These are phyloP conservation scores for Labeo catla DNA, from an alignment of 2,113 vertebrate species.

Conservation along the genomic window DNA sequence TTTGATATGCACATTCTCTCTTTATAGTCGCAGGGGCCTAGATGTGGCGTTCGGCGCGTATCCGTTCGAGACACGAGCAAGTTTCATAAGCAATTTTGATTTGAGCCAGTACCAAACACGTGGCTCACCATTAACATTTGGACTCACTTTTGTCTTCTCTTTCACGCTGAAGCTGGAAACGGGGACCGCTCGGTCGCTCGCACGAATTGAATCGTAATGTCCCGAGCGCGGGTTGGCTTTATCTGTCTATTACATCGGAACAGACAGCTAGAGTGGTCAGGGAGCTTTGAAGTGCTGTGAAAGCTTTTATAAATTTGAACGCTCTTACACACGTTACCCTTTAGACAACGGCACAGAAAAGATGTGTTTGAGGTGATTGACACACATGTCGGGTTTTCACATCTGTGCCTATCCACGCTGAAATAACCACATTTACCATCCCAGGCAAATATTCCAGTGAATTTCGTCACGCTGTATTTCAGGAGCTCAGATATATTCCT, in stretches of 20 bases:
- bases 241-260: constrained; percentile 28
- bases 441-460: constrained; percentile 20
- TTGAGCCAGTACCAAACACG: neutral
- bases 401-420: constrained; percentile 2
- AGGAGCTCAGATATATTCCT: constrained; percentile 29
- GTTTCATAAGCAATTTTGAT: constrained; percentile 19
- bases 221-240: neutral
- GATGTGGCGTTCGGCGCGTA: neutral
- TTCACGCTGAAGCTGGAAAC: constrained; percentile 10
- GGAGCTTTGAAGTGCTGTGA: constrained; percentile 35
- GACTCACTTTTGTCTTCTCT: constrained; percentile 22
- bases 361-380: constrained; percentile 8
- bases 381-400: neutral
- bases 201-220: constrained; percentile 26
- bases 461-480: constrained; percentile 41
- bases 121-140: constrained; percentile 14
- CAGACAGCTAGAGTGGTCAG: neutral
- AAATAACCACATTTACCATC: constrained; percentile 35
- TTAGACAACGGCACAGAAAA: neutral
- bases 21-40: neutral
- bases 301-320: constrained; percentile 12
- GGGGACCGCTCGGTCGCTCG: neutral
- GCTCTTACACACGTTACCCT: neutral
- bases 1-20: constrained; percentile 2
- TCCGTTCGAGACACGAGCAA: neutral